These are phyloP conservation scores for Trachelus iudaicus DNA, from an alignment of 2,888 invertebrate species.

Conservation along the genomic window DNA sequence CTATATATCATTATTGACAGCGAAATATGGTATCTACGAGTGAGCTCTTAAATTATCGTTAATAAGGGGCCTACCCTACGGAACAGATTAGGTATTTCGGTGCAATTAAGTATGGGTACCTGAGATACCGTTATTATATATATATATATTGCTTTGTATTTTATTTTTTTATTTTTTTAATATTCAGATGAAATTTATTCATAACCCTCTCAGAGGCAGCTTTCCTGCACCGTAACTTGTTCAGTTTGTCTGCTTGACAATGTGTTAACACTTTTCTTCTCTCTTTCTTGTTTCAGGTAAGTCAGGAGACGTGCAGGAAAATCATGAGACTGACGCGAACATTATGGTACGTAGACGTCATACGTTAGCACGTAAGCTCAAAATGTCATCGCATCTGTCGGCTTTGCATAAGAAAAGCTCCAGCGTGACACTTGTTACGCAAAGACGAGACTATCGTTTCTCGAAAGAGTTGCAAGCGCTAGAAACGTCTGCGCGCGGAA, in stretches of 20 bases:
- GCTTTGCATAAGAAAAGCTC: conserved; percentile 50
- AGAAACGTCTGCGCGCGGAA: background rate
- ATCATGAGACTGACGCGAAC: conserved; percentile 15
- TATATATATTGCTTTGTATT: conserved; percentile 17
- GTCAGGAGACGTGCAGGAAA: conserved; percentile 35
- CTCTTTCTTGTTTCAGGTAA: conserved; percentile 49
- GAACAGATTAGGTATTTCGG: conserved; percentile 33
- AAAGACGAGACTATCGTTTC: conserved; percentile 52
- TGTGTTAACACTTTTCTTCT: background rate
- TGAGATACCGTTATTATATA: background rate
- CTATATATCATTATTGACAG: conserved; percentile 33
- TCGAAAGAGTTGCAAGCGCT: background rate
- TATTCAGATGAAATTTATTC: background rate
- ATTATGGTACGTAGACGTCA: conserved; percentile 28
- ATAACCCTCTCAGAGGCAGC: background rate
- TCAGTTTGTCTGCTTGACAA: background rate
- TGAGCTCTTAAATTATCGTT: conserved; percentile 38
- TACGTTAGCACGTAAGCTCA: conserved; percentile 41
- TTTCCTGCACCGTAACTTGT: background rate
- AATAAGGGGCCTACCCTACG: conserved; percentile 26
- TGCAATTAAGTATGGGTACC: conserved; percentile 31
- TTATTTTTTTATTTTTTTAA: background rate
- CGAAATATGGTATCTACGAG: conserved; percentile 21
- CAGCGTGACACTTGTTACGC: conserved; percentile 51
- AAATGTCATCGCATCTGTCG: conserved; percentile 52